phyloP scores from a whole-genome alignment of 2,888 invertebrate species.

The Cheilosia pagana region DNA sequence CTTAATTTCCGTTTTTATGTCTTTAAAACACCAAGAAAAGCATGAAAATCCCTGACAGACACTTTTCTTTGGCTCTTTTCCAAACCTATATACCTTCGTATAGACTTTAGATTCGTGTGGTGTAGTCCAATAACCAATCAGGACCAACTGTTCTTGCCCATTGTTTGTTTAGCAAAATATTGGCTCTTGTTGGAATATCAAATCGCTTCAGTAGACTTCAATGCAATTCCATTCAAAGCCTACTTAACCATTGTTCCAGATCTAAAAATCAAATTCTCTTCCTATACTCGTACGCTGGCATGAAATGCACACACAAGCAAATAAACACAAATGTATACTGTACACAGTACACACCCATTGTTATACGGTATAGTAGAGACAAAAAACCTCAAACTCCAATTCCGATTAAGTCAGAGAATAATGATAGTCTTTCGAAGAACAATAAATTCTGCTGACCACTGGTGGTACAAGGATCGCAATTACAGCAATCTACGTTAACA shows the following conservation, averaged over 20 bases:
- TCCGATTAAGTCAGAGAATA: slow-evolving; percentile 75
- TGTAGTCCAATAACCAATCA: too few relatives aligned
- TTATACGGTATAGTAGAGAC: slow-evolving; percentile 4
- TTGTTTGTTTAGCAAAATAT: slow-evolving; percentile 26
- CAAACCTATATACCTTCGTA: too few relatives aligned
- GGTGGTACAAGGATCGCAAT: slow-evolving; percentile 73
- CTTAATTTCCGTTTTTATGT: too few relatives aligned
- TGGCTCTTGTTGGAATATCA: slow-evolving; percentile 18
- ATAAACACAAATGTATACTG: neutral
- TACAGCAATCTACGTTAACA: slow-evolving; percentile 74
- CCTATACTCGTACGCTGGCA: slow-evolving; percentile 32
- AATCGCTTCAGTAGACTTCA: slow-evolving; percentile 46
- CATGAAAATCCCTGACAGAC: too few relatives aligned
- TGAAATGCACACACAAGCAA: neutral
- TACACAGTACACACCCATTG: neutral
- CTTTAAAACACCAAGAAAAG: too few relatives aligned
- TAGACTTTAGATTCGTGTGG: too few relatives aligned
- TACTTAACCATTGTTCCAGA: slow-evolving; percentile 61
- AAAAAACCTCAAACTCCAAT: slow-evolving; percentile 74
- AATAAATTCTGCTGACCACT: slow-evolving; percentile 74
- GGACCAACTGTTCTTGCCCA: neutral
- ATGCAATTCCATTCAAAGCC: slow-evolving; percentile 52
- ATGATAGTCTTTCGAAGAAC: slow-evolving; percentile 75
- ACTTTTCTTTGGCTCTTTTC: too few relatives aligned
- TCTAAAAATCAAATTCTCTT: slow-evolving; percentile 46